A percentile compares a stretch with the other conserved stretches of the same genome.
phyloP scores from a whole-genome alignment of 2,888 invertebrate genomes.

The Stenurella melanura region DNA sequence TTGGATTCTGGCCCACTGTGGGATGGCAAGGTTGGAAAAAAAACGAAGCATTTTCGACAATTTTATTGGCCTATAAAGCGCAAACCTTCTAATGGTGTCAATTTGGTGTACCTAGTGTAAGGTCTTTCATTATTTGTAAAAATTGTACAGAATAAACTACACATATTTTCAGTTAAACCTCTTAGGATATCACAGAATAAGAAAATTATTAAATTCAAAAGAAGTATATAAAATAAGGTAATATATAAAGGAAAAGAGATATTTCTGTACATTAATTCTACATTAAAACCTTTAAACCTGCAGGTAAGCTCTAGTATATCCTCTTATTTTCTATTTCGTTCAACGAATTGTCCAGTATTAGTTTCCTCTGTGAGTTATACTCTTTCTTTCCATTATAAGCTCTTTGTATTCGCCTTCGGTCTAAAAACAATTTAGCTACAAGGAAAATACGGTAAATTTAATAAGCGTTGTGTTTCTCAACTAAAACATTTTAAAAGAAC shows the following conservation, averaged over 20 bases:
- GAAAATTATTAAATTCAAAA: not conserved
- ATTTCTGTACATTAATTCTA: not conserved
- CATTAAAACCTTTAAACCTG: slow-evolving; percentile 9
- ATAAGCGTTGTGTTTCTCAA: slow-evolving; percentile 43
- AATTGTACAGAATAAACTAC: too few relatives aligned
- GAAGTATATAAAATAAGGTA: not conserved
- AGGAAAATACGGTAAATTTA: slow-evolving; percentile 40
- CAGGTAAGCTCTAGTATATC: slow-evolving; percentile 1
- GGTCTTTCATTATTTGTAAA: too few relatives aligned
- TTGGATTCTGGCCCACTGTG: too few relatives aligned
- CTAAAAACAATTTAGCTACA: slow-evolving; percentile 33
- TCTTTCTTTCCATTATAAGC: slow-evolving; percentile 27
- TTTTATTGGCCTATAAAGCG: too few relatives aligned
- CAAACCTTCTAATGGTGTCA: too few relatives aligned
- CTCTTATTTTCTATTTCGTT: slow-evolving; percentile 25
- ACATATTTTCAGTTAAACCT: not conserved
- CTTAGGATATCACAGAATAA: not conserved
- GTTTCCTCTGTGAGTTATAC: slow-evolving; percentile 33
- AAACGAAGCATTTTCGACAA: too few relatives aligned
- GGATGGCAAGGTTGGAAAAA: too few relatives aligned
- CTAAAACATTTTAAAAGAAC: slow-evolving; percentile 36
- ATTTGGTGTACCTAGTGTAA: too few relatives aligned
- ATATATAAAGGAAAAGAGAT: not conserved
- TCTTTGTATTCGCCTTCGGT: slow-evolving; percentile 33
- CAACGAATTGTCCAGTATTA: slow-evolving; percentile 35